Base-by-base conservation (phyloP, 2,113 vertebrate species). In the Parus major region DNA sequence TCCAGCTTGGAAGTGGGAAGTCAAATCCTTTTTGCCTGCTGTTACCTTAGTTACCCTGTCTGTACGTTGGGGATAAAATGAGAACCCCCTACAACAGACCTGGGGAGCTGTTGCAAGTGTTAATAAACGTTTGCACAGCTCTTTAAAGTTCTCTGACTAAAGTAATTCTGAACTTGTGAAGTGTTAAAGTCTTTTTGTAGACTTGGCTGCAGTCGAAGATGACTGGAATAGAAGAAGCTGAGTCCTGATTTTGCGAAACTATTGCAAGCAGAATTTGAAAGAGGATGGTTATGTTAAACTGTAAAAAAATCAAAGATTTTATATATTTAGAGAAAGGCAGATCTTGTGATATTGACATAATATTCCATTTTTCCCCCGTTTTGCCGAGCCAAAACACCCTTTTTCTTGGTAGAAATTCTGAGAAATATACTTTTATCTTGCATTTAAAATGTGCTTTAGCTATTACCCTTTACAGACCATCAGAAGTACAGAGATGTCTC, bases 1-100 rank as follows among this genome's bases (percentile, higher is more conserved):
- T 95, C 41, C 92, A 97, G 92, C 92, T 92, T 95, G 88, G 85
- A 83, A 96, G 79, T 93, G 93, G 90, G 95, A 96, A 96, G 94
- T 90, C 90, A 90, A 91, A 94, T 64, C 76, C 79, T 82, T 96
- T 88, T 86, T 90, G 85, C 90, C 82, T 95, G 77, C 88, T 90
- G 77, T 96, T 96, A 94, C 90, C 92, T 95, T 88, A 95, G 93
- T 94, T 97, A 94, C 93, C 89, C 88, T 88, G 49, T 73, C 78
- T 95, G 28, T 47, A 64, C 35, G 16, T 11, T 47, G 24, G 53
- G 93, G 65, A 92, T 95, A 84, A 96, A 95, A 91, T 57, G 77
- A 92, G 88, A 95, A 88, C 9, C 29, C 95, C 57, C 61, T 61
- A 11, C 65, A 75, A 60, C 35, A 92, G 88, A 81, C 72, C 80